Percentiles rank a stretch among this genome's conserved stretches.
These are phyloP conservation scores for Rotaria magnacalcarata DNA, from an alignment of 2,888 invertebrate species.

Conservation along the genomic window DNA sequence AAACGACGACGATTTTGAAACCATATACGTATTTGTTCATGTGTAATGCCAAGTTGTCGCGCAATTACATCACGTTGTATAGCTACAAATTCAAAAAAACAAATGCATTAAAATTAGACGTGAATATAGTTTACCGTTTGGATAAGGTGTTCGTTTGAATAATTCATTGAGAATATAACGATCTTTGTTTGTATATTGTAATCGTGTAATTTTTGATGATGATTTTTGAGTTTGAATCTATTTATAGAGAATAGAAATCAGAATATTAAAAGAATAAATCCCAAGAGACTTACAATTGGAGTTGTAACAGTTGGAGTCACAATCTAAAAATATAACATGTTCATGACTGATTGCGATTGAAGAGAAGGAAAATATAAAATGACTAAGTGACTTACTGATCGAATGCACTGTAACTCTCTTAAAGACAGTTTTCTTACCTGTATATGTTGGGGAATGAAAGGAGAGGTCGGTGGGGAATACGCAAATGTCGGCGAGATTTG, in stretches of 20 bases:
- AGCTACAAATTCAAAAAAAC: background rate
- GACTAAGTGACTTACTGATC: too few species aligned
- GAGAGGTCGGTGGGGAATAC: background rate
- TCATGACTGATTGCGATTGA: background rate
- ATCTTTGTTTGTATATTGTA: conserved; percentile 14
- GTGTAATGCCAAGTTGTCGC: background rate
- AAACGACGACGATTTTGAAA: conserved; percentile 35
- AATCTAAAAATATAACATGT: background rate
- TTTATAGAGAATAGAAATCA: too few species aligned
- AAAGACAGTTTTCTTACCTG: background rate
- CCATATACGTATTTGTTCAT: conserved; percentile 35
- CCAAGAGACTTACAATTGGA: background rate
- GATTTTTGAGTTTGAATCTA: background rate
- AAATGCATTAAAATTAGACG: background rate
- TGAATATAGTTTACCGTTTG: background rate
- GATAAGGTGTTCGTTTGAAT: conserved; percentile 33
- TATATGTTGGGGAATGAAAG: background rate
- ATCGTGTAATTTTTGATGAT: background rate
- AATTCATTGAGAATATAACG: conserved; percentile 8
- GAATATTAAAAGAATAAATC: too few species aligned
- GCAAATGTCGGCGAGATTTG: background rate
- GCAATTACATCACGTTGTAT: conserved; percentile 17
- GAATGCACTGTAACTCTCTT: too few species aligned
- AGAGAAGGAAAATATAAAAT: too few species aligned
- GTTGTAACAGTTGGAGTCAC: background rate